These are phyloP conservation scores for Rhingia rostrata DNA, from an alignment of 2,888 invertebrate species.

Conservation along the genomic window DNA sequence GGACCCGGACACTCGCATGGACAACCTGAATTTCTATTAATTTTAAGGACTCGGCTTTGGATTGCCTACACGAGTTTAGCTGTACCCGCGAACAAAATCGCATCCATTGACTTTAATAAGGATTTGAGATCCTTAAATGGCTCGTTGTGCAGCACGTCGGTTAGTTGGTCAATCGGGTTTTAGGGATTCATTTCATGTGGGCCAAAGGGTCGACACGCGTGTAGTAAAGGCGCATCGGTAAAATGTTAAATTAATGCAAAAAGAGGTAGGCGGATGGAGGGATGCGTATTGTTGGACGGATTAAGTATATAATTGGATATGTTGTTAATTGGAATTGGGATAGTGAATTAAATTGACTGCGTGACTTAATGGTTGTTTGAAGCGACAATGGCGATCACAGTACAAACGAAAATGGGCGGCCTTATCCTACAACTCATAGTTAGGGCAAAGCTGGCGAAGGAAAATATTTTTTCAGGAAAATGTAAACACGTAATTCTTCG, in stretches of 20 bases:
- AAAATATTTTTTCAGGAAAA: too few species aligned
- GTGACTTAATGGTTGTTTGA: not conserved
- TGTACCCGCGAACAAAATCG: slow-evolving; percentile 7
- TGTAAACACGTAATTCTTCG: too few species aligned
- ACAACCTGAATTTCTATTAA: slow-evolving; percentile 55
- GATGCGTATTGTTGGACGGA: slow-evolving; percentile 3
- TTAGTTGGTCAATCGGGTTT: slow-evolving; percentile 11
- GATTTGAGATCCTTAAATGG: slow-evolving; percentile 48
- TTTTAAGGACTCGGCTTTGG: slow-evolving; percentile 25
- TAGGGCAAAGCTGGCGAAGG: too few species aligned
- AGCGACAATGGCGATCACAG: too few species aligned
- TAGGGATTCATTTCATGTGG: slow-evolving; percentile 19
- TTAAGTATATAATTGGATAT: slow-evolving; percentile 37
- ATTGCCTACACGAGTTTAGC: not conserved
- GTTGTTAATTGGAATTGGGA: slow-evolving; percentile 44
- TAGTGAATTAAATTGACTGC: slow-evolving; percentile 30
- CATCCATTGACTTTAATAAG: slow-evolving; percentile 67
- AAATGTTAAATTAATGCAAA: slow-evolving; percentile 34
- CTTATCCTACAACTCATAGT: too few species aligned
- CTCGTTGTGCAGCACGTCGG: slow-evolving; percentile 12
- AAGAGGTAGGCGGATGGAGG: not conserved
- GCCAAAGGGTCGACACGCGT: not conserved
- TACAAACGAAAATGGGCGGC: too few species aligned
- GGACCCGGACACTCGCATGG: slow-evolving; percentile 42
- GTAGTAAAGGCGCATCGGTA: not conserved